Conservation (phyloP, 1,140 invertebrate genomes). For the Drosophila busckii region DNA sequence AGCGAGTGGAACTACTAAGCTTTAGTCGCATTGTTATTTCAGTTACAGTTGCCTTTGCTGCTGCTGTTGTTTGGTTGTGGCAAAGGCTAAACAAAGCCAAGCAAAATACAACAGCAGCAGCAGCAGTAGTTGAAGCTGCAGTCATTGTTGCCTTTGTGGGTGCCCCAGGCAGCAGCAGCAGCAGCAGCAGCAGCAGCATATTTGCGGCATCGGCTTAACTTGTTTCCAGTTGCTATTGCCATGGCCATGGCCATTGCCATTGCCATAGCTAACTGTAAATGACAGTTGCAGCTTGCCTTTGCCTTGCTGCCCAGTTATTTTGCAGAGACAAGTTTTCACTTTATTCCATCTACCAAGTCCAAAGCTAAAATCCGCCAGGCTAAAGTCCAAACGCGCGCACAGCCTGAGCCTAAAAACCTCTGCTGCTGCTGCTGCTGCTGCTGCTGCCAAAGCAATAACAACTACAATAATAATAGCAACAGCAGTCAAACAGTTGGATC, state of each 20-base stretch:
- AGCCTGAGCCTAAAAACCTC: conserved; percentile 48
- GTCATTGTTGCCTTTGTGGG: conserved; percentile 27
- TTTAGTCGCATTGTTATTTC: conserved; percentile 33
- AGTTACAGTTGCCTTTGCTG: conserved; percentile 22
- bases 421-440: conserved; percentile 29
- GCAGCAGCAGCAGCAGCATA: conserved; percentile 38
- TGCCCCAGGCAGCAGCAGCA: conserved; percentile 14
- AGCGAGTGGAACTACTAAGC: conserved; percentile 10
- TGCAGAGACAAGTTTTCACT: conserved; percentile 58
- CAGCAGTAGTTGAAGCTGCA: conserved; percentile 23
- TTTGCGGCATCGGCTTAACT: conserved; percentile 43
- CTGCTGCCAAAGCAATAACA: conserved; percentile 53
- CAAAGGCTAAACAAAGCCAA: conserved; percentile 25
- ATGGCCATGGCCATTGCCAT: conserved; percentile 47
- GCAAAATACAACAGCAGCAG: conserved; percentile 1
- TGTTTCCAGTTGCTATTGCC: conserved; percentile 9
- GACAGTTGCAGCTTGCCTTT: conserved; percentile 10
- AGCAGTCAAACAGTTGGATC: conserved; percentile 34
- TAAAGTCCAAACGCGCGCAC: conserved; percentile 51
- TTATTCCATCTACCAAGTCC: conserved; percentile 51
- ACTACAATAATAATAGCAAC: conserved; percentile 50
- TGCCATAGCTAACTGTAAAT: conserved; percentile 5
- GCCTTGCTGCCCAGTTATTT: conserved; percentile 24
- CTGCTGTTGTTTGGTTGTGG: background rate
- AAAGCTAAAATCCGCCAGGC: conserved; percentile 48